Percentiles rank a stretch among this genome's conserved stretches.
Conservation (phyloP, 1,140 invertebrate genomes). For the Diorhabda carinulata region DNA sequence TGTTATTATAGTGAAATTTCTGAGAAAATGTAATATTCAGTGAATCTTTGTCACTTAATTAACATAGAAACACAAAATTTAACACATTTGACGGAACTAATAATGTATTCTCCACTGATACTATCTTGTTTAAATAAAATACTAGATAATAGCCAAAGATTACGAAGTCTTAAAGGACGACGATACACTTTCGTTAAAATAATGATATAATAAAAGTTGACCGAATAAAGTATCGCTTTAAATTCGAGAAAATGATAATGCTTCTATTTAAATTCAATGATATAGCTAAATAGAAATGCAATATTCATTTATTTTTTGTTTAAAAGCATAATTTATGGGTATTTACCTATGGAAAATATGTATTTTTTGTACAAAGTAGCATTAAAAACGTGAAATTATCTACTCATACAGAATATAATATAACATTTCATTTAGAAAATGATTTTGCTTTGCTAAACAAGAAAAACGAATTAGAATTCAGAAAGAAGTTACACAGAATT, state of each 20-base stretch:
- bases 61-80: not conserved
- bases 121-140: not conserved
- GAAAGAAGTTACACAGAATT: too few species aligned
- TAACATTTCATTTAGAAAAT: too few species aligned
- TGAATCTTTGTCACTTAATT: not conserved
- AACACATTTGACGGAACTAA: not conserved
- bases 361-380: too few species aligned
- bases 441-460: too few species aligned
- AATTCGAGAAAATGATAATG: not conserved
- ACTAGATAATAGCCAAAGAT: not conserved
- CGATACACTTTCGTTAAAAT: not conserved
- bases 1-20: too few species aligned
- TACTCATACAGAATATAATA: too few species aligned
- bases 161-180: not conserved
- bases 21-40: too few species aligned
- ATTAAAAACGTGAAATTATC: too few species aligned
- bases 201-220: not conserved
- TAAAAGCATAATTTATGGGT: not conserved
- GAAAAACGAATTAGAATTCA: too few species aligned
- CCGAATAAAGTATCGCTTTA: not conserved
- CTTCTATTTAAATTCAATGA: not conserved
- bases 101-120: not conserved
- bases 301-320: not conserved
- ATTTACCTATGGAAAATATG: not conserved
- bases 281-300: not conserved